These are phyloP conservation scores for Parochlus steinenii DNA, from an alignment of 2,888 invertebrate genomes.

Conservation along the genomic window DNA sequence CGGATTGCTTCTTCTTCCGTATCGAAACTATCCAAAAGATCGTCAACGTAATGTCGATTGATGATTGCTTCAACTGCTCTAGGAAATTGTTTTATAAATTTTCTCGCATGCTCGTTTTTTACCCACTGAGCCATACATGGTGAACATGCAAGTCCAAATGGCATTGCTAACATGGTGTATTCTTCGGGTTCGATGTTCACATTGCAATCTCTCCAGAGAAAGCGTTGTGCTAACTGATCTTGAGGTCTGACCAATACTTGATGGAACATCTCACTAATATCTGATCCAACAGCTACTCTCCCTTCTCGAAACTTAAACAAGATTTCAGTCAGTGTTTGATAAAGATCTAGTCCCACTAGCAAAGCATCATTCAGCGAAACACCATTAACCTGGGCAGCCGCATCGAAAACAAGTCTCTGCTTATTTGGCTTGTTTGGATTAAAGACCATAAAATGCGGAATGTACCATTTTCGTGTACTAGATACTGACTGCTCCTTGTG, in stretches of 20 bases:
- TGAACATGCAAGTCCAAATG: neutral
- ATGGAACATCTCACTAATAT: slow-evolving; percentile 20
- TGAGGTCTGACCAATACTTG: slow-evolving; percentile 17
- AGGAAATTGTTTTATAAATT: neutral
- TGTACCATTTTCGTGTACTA: slow-evolving; percentile 17
- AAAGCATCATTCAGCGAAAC: slow-evolving; percentile 19
- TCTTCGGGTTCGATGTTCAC: neutral
- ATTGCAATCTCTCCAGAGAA: slow-evolving; percentile 19
- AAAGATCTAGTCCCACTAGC: slow-evolving; percentile 21
- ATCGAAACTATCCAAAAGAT: neutral
- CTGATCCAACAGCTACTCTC: slow-evolving; percentile 20
- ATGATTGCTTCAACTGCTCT: neutral
- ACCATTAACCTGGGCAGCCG: slow-evolving; percentile 18
- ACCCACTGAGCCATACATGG: neutral
- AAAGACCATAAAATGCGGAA: slow-evolving; percentile 18
- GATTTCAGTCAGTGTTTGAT: slow-evolving; percentile 21
- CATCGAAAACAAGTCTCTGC: slow-evolving; percentile 20
- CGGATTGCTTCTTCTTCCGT: neutral
- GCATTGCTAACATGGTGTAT: neutral
- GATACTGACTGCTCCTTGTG: slow-evolving; percentile 14
- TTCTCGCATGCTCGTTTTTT: neutral
- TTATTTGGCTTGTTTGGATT: slow-evolving; percentile 20
- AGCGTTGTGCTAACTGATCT: slow-evolving; percentile 20
- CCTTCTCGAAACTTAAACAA: slow-evolving; percentile 23
- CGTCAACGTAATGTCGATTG: neutral